Percentiles rank a stretch among this genome's conserved stretches.
Conservation (phyloP, 2,113 vertebrate species). For the Calyptomena viridis region DNA sequence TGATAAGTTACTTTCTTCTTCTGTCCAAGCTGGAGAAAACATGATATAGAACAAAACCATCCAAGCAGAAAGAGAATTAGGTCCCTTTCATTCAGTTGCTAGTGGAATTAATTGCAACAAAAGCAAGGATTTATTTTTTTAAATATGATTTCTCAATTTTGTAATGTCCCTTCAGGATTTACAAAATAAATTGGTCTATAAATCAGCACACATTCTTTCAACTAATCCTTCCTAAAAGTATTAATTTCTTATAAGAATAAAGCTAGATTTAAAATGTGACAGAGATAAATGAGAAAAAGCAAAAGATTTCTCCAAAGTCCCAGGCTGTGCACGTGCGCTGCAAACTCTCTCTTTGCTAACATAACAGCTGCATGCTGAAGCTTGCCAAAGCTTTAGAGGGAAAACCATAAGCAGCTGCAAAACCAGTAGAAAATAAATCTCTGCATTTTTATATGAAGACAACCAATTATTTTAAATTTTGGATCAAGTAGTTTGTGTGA, state of each 20-base stretch:
- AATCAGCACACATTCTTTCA: neutral
- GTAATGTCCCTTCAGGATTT: neutral
- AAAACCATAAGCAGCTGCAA: neutral
- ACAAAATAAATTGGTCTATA: neutral
- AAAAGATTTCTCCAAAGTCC: neutral
- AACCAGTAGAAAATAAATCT: neutral
- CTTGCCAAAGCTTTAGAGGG: neutral
- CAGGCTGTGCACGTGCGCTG: neutral
- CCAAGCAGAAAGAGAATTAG: neutral
- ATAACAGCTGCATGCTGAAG: neutral
- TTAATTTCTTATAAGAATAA: neutral
- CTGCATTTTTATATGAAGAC: neutral
- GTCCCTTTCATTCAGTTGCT: neutral
- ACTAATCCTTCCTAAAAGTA: neutral
- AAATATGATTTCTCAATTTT: neutral
- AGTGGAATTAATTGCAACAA: neutral
- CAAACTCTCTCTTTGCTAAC: neutral
- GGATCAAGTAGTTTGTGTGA: neutral
- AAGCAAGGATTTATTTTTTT: neutral
- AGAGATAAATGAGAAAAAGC: neutral
- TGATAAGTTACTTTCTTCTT: neutral
- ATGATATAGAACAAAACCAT: neutral
- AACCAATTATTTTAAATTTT: neutral
- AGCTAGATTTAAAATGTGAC: neutral
- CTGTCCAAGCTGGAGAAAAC: neutral